These are phyloP conservation scores for Drosophila punjabiensis DNA, from an alignment of 1,140 invertebrate species.

Conservation along the genomic window DNA sequence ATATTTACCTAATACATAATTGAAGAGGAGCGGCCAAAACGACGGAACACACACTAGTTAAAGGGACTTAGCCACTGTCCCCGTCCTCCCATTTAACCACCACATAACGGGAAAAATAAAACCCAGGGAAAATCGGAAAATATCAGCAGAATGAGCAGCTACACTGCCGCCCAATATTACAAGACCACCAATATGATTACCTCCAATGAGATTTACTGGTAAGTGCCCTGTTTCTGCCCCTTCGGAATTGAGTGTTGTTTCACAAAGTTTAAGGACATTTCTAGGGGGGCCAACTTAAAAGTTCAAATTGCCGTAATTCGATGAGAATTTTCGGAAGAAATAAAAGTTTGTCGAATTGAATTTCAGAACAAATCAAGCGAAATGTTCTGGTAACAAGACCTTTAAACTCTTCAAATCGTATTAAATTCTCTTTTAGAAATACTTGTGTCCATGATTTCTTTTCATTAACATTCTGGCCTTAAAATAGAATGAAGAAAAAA, in stretches of 20 bases:
- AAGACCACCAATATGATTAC: slow-evolving; percentile 85
- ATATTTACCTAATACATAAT: slow-evolving; percentile 55
- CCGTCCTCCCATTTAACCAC: slow-evolving; percentile 9
- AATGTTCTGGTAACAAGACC: not conserved
- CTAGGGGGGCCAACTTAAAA: slow-evolving; percentile 18
- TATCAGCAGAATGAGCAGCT: slow-evolving; percentile 68
- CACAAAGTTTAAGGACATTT: not conserved
- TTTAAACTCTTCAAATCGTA: not conserved
- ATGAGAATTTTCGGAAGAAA: slow-evolving; percentile 6
- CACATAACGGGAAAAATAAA: slow-evolving; percentile 2
- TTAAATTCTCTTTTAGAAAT: not conserved
- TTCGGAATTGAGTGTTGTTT: slow-evolving; percentile 25
- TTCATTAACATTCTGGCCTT: not conserved
- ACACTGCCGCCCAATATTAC: slow-evolving; percentile 78
- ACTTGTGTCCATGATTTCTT: not conserved
- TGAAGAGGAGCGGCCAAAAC: slow-evolving; percentile 28
- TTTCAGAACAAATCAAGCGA: not conserved
- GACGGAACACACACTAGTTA: slow-evolving; percentile 22
- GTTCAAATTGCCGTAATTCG: slow-evolving; percentile 12
- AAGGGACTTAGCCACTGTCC: slow-evolving; percentile 18
- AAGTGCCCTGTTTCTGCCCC: slow-evolving; percentile 46
- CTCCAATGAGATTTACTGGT: slow-evolving; percentile 84
- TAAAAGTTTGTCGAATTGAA: not conserved
- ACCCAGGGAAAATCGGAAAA: slow-evolving; percentile 18
- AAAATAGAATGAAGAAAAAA: slow-evolving; percentile 7